These are phyloP conservation scores for Micropoecilia bifurca DNA, from an alignment of 2,797 vertebrate genomes.

Conservation along the genomic window DNA sequence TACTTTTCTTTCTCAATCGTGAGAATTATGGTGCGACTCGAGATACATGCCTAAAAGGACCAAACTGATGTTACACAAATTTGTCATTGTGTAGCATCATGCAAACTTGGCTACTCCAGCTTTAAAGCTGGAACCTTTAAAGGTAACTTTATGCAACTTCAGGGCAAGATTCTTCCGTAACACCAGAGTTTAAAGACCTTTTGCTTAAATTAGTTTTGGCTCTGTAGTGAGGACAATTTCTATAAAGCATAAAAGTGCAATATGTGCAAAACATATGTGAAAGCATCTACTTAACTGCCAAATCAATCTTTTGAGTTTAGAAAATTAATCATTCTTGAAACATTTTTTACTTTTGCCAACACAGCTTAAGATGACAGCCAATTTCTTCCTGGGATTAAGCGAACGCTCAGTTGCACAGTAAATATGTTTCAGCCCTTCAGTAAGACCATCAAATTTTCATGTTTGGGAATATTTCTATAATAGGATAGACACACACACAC, in stretches of 20 bases:
- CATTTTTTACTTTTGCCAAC: background rate
- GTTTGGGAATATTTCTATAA: background rate
- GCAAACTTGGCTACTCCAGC: conserved; percentile 15
- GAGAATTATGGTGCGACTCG: conserved; percentile 10
- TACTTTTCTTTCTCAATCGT: conserved; percentile 28
- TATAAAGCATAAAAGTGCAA: background rate
- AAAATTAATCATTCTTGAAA: background rate
- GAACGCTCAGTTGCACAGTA: background rate
- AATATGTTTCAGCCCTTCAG: background rate
- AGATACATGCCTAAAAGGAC: conserved; percentile 43
- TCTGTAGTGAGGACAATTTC: background rate
- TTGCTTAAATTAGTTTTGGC: conserved; percentile 9
- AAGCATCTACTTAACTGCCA: background rate
- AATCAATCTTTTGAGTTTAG: background rate
- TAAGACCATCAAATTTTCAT: background rate
- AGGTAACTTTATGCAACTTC: conserved; percentile 48
- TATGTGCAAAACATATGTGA: background rate
- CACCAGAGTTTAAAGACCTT: background rate
- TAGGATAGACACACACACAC: background rate
- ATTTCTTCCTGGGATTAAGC: background rate
- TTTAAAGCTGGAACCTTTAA: conserved; percentile 32
- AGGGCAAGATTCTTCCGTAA: conserved; percentile 28
- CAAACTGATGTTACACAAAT: conserved; percentile 1
- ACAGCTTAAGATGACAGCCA: background rate
- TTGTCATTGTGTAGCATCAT: conserved; percentile 9